A percentile compares a stretch with the other conserved stretches of the same genome.
Conservation (phyloP, 2,113 vertebrate genomes). For the Notothenia coriiceps region DNA sequence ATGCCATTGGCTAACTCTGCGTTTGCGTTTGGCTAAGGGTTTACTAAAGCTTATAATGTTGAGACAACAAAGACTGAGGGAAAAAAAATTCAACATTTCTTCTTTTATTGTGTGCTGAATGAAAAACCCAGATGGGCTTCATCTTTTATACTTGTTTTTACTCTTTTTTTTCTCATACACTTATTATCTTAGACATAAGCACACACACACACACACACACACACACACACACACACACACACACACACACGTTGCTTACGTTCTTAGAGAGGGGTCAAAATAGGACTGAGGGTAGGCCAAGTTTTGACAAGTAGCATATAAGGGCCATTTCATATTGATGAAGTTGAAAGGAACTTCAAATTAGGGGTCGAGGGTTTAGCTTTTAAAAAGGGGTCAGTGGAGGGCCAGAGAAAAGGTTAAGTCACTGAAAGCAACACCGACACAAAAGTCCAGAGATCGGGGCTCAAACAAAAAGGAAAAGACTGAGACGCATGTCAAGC, state of each 20-base stretch:
- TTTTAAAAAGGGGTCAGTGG: conserved; percentile 58
- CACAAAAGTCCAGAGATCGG: conserved; percentile 50
- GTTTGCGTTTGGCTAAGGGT: conserved; percentile 6
- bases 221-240: neutral
- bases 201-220: neutral
- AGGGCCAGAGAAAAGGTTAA: conserved; percentile 57
- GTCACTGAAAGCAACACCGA: conserved; percentile 43
- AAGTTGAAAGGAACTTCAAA: conserved; percentile 58
- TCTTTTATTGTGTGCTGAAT: neutral
- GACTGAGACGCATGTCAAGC: conserved; percentile 34
- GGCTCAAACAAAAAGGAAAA: conserved; percentile 36
- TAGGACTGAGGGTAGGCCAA: conserved; percentile 32
- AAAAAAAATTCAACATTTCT: neutral
- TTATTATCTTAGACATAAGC: neutral
- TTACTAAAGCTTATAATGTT: conserved; percentile 21
- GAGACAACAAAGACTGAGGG: conserved; percentile 16
- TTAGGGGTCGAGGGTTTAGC: conserved; percentile 45
- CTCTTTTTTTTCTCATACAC: neutral
- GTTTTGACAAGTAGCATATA: conserved; percentile 60
- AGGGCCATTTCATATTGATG: conserved; percentile 55
- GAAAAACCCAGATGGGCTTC: neutral
- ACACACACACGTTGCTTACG: conserved; percentile 5
- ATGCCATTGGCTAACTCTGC: neutral
- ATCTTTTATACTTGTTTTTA: conserved; percentile 3
- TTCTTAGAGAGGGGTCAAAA: conserved; percentile 41